Evolutionary conservation across 2,888 invertebrate species (phyloP), one percentile per base, ranked within the genome.

Genomic region (Phrixothrix hirtus): DNA sequence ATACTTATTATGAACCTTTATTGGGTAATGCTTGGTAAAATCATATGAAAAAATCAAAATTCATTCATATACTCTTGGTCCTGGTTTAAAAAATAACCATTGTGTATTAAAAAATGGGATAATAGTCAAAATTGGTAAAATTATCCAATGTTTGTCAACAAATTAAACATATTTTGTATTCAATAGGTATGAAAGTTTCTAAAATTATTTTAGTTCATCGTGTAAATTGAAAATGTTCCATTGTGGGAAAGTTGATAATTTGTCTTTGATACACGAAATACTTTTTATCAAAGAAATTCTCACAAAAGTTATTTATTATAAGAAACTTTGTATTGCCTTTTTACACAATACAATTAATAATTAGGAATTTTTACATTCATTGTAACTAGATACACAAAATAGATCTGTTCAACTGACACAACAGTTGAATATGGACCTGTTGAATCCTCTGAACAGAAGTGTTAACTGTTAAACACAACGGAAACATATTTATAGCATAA

Each of bases 241-340:
- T 14, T 32, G 32, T 32, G 32, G 14, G n/a, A 32, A 32, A 32
- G 32, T 32, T 12, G 32, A 14, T 5, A 12, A 32, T 13, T 14
- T 32, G 2, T 5, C 4, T 32, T 4, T 13, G 14, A 13, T 14
- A 2, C 4, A 5, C 13, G 32, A 11, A 11, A 13, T 32, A 14
- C 32, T 32, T 4, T 5, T 5, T 3, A 13, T 32, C 14, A 12
- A 11, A n/a, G n/a, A 32, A 5, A 32, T 32, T 32, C 13, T 32
- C 11, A 12, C 32, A 4, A 32, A 32, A 13, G 32, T 12, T 5
- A 12, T 32, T 10, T 2, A 13, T 11, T 32, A 13, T 4, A 14
- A 32, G 14, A 13, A 32, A 32, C 14, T 32, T 32, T 5, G 25
- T 21, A 5, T 21, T 21, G 25, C 7, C 7, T 21, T 21, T 5